Conservation (phyloP, 2,888 invertebrate species). For the Pegoplata infirma region DNA sequence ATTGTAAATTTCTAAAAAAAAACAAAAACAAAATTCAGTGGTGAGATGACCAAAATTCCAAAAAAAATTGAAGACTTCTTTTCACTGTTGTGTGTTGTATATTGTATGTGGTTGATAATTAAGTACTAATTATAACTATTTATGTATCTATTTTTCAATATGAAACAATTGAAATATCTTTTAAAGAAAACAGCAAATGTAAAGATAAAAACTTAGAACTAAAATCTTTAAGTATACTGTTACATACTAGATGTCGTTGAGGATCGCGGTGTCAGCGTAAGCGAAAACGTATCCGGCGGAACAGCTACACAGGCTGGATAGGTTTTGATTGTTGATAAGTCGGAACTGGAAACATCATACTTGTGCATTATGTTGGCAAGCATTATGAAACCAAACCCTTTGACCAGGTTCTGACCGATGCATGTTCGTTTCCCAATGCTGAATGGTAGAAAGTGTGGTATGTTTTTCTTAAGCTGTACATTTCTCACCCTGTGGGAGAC, state of each 20-base stretch:
- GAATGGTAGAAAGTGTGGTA: conserved; percentile 89
- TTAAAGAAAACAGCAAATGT: conserved; percentile 19
- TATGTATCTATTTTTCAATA: conserved; percentile 12
- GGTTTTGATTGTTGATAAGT: conserved; percentile 80
- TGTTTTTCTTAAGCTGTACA: conserved; percentile 79
- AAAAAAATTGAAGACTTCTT: too few relatives aligned
- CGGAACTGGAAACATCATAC: conserved; percentile 83
- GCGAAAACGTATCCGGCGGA: conserved; percentile 84
- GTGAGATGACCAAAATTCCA: too few relatives aligned
- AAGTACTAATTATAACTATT: neutral
- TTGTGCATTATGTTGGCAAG: conserved; percentile 85
- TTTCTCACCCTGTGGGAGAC: conserved; percentile 53
- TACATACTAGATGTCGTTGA: too few relatives aligned
- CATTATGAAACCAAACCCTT: conserved; percentile 86
- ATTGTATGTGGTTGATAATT: neutral
- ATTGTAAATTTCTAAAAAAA: too few relatives aligned
- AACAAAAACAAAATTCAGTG: too few relatives aligned
- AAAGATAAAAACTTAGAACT: neutral
- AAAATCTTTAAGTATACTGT: neutral
- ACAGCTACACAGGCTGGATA: conserved; percentile 86
- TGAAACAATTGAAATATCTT: conserved; percentile 24
- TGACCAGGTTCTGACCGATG: conserved; percentile 89
- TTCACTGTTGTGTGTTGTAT: neutral
- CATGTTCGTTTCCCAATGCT: conserved; percentile 92
- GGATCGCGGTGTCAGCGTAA: conserved; percentile 79